These are phyloP conservation scores for Coecobrya sp. DNA, from an alignment of 2,888 invertebrate species.

Conservation along the genomic window DNA sequence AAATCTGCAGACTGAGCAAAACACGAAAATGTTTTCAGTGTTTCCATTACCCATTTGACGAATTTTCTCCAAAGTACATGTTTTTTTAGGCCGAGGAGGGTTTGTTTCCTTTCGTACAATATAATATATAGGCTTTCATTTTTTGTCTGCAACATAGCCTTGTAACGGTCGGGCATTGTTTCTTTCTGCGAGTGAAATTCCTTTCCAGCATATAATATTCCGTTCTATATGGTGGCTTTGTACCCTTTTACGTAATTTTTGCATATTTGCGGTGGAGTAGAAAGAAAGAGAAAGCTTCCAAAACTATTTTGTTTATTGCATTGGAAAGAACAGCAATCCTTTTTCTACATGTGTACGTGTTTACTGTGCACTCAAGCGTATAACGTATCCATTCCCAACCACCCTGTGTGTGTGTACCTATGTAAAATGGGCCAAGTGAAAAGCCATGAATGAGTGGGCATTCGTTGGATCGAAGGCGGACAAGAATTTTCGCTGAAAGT, in stretches of 20 bases:
- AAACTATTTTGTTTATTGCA: conserved; percentile 29
- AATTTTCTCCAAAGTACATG: neutral
- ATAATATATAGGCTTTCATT: neutral
- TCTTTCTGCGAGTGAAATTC: neutral
- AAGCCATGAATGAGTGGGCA: conserved; percentile 24
- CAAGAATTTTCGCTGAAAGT: conserved; percentile 19
- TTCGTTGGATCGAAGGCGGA: conserved; percentile 60
- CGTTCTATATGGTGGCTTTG: neutral
- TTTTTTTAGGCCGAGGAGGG: neutral
- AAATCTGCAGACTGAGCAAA: neutral
- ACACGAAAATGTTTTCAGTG: neutral
- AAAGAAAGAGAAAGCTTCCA: conserved; percentile 43
- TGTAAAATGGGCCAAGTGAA: conserved; percentile 60
- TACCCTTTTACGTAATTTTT: conserved; percentile 36
- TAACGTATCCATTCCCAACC: neutral
- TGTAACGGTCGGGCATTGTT: conserved; percentile 3
- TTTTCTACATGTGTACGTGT: conserved; percentile 1
- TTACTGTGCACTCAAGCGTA: conserved; percentile 16
- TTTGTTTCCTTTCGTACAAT: neutral
- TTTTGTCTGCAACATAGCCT: neutral
- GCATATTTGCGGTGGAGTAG: neutral
- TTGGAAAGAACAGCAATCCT: conserved; percentile 14
- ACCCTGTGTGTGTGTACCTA: neutral
- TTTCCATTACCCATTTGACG: neutral
- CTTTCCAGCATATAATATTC: neutral